Evolutionary conservation across 2,888 invertebrate species (phyloP), one percentile per base, ranked within the genome.

Genomic region (Ectemnius cavifrons): DNA sequence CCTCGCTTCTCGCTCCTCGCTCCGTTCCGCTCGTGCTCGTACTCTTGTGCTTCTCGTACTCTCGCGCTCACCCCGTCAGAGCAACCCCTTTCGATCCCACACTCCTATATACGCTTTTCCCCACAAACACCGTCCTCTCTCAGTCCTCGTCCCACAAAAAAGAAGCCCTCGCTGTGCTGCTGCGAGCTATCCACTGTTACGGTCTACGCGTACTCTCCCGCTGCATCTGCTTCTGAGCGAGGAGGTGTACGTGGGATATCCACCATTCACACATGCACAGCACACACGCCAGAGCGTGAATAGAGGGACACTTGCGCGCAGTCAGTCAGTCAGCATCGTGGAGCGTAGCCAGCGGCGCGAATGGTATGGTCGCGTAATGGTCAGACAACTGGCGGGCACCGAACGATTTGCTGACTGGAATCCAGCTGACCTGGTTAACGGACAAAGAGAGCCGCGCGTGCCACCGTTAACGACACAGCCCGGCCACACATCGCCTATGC

Each of bases 41-140:
- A 2, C 23, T 23, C 23, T 23, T 23, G 23, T 23, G 23, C 23
- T 23, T 23, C 23, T 23, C 23, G 23, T 23, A 23, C 23, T 23
- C 23, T 23, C 23, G 23, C 23, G 23, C 23, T 23, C 23, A 23
- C 23, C 23, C 23, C 23, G 23, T 23, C 23, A 23, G 47, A 23
- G 28, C 52, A 52, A 14, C 52, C 52, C 37, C 60, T 66, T 27
- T 61, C 60, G 67, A 63, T 67, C 71, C 67, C 71, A 60, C 75
- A 20, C 58, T 49, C 45, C 74, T 63, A 75, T 49, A 67, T 59
- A 52, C 73, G 60, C 72, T 77, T 80, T 73, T 63, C 62, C 72
- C 61, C 81, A 73, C 78, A 74, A 76, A 76, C 79, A 73, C 63
- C 63, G 79, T 62, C 74, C 73, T 73, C 49, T 60, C 61, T 59